phyloP scores from a whole-genome alignment of 2,888 invertebrate genomes.

The Leptinotarsa juncta region DNA sequence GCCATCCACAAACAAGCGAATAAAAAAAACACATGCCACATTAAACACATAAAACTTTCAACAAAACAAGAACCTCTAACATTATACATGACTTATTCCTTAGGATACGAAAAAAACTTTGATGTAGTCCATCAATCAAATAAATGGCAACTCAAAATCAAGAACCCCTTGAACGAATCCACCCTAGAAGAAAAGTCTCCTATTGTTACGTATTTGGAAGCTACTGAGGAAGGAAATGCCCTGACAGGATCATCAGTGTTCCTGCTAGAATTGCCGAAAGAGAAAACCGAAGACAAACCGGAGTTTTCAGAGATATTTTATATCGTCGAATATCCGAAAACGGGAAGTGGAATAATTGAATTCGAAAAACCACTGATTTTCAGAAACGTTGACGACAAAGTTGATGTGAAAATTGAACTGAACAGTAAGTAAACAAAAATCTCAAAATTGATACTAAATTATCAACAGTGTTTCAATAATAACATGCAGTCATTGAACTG shows the following conservation, averaged over 20 bases:
- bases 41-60: background rate
- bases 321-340: constrained; percentile 14
- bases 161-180: constrained; percentile 20
- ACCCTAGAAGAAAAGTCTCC: constrained; percentile 13
- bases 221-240: constrained; percentile 1
- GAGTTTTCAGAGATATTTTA: constrained; percentile 23
- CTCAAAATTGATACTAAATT: no score
- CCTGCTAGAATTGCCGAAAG: background rate
- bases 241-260: background rate
- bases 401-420: background rate
- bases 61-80: background rate
- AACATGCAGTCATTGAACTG: no score
- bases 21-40: background rate
- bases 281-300: background rate
- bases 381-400: background rate
- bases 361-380: constrained; percentile 12
- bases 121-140: constrained; percentile 19
- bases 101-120: constrained; percentile 25
- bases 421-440: no score
- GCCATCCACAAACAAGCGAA: no score
- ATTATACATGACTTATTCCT: background rate
- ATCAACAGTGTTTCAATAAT: no score
- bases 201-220: constrained; percentile 24
- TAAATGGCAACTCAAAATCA: constrained; percentile 36
- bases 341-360: constrained; percentile 18